Evolutionary conservation across 2,888 invertebrate genomes (phyloP), one percentile per base, ranked within the genome.

Genomic region (Druceiella hillmani): DNA sequence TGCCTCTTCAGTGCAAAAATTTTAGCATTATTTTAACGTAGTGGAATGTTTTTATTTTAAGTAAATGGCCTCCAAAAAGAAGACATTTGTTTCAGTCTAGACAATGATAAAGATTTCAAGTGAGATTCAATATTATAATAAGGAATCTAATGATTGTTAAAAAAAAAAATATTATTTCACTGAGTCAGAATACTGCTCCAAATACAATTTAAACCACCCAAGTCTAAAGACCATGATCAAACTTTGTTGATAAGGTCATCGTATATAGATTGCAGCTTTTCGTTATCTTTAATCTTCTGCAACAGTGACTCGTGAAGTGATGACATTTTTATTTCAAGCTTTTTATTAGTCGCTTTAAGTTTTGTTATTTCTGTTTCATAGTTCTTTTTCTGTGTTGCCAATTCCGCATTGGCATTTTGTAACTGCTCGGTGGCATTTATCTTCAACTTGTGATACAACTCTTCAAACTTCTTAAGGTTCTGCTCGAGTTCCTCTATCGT

Each of bases 251-350:
- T 92, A 28, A 94, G 79, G 66, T 94, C 93, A 71, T 94, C 94
- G 75, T 93, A 88, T 56, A 94, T 87, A 61, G 85, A 82, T 32
- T 92, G 83, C 49, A 95, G 67, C 62, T 92, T 90, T 49, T 81
- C 79, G 61, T 92, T 93, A 58, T 94, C 93, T 58, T 87, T 84
- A 1, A 78, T 78, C 65, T 93, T 94, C 55, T 92, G 91, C 47
- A 84, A 81, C 31, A 94, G 68, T 28, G 86, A 79, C 52, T 87
- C 86, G 54, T 87, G 83, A 40, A 93, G 67, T 2, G 91, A 87
- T 43, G 81, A 81, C 47, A 83, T 80, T 51, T 85, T 86, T 41
- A 95, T 79, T 62, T 95, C 94, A 55, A 88, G 78, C 60, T 91
- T 89, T 57, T 87, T 89, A 31, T 89, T 75, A 55, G 85, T 81